phyloP scores from a whole-genome alignment of 2,888 invertebrate genomes.

The Yponomeuta cagnagella region DNA sequence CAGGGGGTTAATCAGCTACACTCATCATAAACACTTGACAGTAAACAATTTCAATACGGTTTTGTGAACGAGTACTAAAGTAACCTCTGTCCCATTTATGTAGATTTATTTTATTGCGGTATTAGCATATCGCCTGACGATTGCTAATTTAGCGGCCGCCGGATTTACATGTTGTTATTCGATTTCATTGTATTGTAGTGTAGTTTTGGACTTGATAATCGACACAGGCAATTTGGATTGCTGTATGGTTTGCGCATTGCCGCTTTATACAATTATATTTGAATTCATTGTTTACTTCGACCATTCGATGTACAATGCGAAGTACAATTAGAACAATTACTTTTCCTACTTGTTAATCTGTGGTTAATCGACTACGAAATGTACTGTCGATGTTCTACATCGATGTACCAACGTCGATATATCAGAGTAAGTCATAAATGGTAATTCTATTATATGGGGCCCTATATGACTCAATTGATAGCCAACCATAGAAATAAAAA shows the following conservation, averaged over 20 bases:
- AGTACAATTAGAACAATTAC: too few relatives aligned
- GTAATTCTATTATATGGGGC: too few relatives aligned
- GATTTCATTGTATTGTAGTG: conserved; percentile 6
- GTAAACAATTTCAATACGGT: not conserved
- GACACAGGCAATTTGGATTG: not conserved
- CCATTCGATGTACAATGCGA: too few relatives aligned
- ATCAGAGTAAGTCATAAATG: too few relatives aligned
- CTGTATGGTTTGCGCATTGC: not conserved
- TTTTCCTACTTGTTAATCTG: too few relatives aligned
- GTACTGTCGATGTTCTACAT: too few relatives aligned
- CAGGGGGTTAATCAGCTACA: too few relatives aligned
- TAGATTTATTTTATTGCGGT: conserved; percentile 13
- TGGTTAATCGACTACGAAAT: too few relatives aligned
- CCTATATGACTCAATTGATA: too few relatives aligned
- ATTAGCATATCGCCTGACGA: conserved; percentile 15
- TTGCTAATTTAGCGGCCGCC: conserved; percentile 7
- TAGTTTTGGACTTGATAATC: not conserved
- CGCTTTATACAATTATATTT: not conserved
- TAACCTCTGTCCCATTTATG: conserved; percentile 1
- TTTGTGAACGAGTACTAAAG: not conserved
- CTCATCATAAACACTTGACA: not conserved
- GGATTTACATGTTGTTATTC: conserved; percentile 7
- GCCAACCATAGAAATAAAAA: too few relatives aligned
- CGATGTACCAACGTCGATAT: too few relatives aligned
- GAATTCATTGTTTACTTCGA: too few relatives aligned